Evolutionary conservation across 2,797 vertebrate species (phyloP).

Genomic region (Psittacula derbiana): DNA sequence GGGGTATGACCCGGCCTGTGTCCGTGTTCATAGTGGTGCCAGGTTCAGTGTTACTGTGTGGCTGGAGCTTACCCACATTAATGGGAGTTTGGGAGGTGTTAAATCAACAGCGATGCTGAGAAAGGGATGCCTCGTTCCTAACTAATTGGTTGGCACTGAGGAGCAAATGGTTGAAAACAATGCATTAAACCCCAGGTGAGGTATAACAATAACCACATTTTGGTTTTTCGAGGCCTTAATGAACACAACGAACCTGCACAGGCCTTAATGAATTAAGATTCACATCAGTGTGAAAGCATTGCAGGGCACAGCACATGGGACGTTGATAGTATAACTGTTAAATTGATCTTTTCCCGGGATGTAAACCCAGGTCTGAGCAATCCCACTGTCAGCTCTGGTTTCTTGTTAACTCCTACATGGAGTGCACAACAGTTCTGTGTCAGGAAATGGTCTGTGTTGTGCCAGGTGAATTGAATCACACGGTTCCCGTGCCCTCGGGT

Average conservation of each 20-base stretch:
- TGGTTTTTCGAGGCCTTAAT: conserved; percentile 37
- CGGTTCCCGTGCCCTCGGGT: background rate
- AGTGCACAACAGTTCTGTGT: background rate
- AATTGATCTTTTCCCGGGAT: background rate
- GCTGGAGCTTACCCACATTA: background rate
- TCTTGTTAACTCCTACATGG: background rate
- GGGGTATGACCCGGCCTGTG: background rate
- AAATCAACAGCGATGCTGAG: background rate
- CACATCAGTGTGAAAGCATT: background rate
- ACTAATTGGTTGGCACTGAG: background rate
- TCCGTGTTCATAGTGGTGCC: too few relatives aligned
- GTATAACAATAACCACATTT: background rate
- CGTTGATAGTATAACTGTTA: background rate
- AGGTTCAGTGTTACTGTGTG: background rate
- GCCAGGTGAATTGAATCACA: background rate
- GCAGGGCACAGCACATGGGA: background rate
- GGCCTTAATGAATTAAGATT: conserved; percentile 33
- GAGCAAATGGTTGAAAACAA: conserved; percentile 18
- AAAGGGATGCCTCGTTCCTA: background rate
- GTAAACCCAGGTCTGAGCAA: background rate
- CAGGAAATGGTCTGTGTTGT: background rate
- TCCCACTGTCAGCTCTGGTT: background rate
- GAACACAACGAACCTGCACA: background rate
- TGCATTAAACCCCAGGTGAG: background rate
- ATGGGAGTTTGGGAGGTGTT: background rate